Evolutionary conservation across 2,888 invertebrate genomes (phyloP).

Genomic region (Erebia palarica): DNA sequence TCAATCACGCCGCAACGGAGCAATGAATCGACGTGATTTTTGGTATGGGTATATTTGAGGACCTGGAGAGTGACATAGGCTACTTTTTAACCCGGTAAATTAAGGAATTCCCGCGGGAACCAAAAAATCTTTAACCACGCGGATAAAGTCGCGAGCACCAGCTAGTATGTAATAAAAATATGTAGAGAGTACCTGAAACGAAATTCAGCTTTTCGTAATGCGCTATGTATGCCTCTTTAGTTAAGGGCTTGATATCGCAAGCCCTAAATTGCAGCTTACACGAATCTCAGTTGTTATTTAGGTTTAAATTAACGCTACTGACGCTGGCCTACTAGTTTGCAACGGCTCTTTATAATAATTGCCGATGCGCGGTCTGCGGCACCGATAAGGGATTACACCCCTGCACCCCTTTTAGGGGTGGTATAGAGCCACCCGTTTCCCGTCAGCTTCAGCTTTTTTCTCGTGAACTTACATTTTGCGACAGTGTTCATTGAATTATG

Average conservation of each 20-base stretch:
- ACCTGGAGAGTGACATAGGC: too few species aligned
- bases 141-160: too few species aligned
- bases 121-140: too few species aligned
- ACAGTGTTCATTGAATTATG: constrained; percentile 75
- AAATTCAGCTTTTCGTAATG: background rate
- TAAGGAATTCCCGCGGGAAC: too few species aligned
- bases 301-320: constrained; percentile 22
- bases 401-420: constrained; percentile 45
- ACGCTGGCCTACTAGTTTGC: constrained; percentile 49
- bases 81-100: too few species aligned
- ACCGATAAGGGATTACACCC: constrained; percentile 72
- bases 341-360: constrained; percentile 71
- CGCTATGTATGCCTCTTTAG: background rate
- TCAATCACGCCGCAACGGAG: too few species aligned
- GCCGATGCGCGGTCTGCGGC: constrained; percentile 71
- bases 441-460: constrained; percentile 63
- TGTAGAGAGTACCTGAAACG: background rate
- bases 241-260: too few species aligned
- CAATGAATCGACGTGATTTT: too few species aligned
- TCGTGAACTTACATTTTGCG: constrained; percentile 71
- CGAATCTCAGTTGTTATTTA: constrained; percentile 24
- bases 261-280: constrained; percentile 8
- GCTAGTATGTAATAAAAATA: background rate
- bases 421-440: constrained; percentile 43
- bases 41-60: too few species aligned